A percentile compares a stretch with the other conserved stretches of the same genome.
Conservation (phyloP, 1,140 invertebrate species). For the Drosophila paulistorum region DNA sequence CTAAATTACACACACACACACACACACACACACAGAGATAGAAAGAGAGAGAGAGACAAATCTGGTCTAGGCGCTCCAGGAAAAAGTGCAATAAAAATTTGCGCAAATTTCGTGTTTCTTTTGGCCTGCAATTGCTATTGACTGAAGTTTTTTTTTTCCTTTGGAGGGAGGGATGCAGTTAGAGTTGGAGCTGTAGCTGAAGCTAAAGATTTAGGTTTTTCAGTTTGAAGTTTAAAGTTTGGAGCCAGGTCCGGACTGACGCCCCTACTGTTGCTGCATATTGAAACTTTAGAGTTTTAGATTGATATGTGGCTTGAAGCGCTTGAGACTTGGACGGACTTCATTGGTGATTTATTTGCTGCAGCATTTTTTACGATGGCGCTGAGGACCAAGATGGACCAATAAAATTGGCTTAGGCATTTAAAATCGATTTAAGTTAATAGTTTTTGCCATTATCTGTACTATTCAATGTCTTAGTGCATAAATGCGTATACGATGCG, state of each 20-base stretch:
- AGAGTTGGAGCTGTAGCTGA: background rate
- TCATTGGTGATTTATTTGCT: slow-evolving; percentile 70
- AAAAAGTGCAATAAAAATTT: slow-evolving; percentile 81
- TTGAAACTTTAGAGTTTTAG: slow-evolving; percentile 59
- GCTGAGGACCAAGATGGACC: slow-evolving; percentile 38
- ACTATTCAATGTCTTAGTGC: background rate
- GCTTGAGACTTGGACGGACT: slow-evolving; percentile 20
- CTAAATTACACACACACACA: slow-evolving; percentile 66
- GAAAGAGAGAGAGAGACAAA: slow-evolving; percentile 15
- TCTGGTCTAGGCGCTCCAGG: slow-evolving; percentile 63
- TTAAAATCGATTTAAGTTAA: slow-evolving; percentile 74
- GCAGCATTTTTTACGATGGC: slow-evolving; percentile 68
- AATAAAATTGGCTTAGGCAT: slow-evolving; percentile 53
- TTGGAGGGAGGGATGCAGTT: background rate
- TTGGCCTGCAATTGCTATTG: slow-evolving; percentile 80
- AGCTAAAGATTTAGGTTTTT: background rate
- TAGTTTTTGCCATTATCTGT: slow-evolving; percentile 66
- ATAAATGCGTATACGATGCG: background rate
- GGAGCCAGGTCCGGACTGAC: slow-evolving; percentile 45
- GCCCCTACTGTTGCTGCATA: slow-evolving; percentile 65
- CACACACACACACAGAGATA: slow-evolving; percentile 9
- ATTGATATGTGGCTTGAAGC: slow-evolving; percentile 55
- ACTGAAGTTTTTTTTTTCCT: slow-evolving; percentile 28
- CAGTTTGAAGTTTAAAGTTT: background rate
- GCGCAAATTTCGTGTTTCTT: slow-evolving; percentile 79